Conservation (phyloP, 2,113 vertebrate species). For the Morone chrysops region DNA sequence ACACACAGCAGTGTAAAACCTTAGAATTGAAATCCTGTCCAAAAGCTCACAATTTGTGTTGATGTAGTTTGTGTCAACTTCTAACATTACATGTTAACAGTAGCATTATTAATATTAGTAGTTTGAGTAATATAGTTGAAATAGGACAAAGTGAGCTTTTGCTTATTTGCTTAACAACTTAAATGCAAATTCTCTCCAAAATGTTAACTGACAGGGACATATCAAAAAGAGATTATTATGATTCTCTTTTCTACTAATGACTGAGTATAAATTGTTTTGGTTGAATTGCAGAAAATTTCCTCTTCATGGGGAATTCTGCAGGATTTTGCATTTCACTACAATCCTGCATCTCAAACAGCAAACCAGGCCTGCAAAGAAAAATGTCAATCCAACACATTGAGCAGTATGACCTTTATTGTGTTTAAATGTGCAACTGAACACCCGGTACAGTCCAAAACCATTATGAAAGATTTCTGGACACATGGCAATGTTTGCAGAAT, state of each 20-base stretch:
- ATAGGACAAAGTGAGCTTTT: not conserved
- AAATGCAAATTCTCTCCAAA: not conserved
- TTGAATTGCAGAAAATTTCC: too few relatives aligned
- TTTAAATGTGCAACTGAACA: not conserved
- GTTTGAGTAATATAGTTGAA: not conserved
- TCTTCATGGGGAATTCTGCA: not conserved
- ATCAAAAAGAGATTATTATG: not conserved
- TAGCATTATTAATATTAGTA: not conserved
- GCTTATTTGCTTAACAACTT: not conserved
- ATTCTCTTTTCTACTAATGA: too few relatives aligned
- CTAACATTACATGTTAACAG: not conserved
- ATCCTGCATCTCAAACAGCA: not conserved
- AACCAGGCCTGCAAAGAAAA: not conserved
- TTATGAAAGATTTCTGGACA: slow-evolving; percentile 7
- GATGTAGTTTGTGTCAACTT: not conserved
- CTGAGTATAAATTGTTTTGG: too few relatives aligned
- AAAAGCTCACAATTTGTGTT: not conserved
- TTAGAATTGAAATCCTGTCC: too few relatives aligned
- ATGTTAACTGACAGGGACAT: not conserved
- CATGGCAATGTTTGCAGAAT: slow-evolving; percentile 6
- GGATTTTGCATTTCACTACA: not conserved
- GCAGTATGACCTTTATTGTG: slow-evolving; percentile 21
- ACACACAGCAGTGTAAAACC: too few relatives aligned
- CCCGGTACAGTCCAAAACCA: not conserved
- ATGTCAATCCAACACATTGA: not conserved